Evolutionary conservation across 2,888 invertebrate genomes (phyloP), one percentile per base, ranked within the genome.

Genomic region (Antheraea assamensis): DNA sequence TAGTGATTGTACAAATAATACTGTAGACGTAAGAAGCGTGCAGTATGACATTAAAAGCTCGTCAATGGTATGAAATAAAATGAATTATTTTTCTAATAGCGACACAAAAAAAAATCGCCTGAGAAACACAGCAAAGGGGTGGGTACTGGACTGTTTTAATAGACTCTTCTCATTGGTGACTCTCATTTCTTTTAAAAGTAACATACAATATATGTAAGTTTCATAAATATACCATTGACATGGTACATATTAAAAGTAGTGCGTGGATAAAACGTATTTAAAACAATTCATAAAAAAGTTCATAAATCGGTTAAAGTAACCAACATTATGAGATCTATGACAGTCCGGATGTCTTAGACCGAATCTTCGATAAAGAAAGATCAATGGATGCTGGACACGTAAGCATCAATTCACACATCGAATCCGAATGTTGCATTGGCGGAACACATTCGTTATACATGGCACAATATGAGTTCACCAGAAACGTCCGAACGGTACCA

Each of bases 401-500:
- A 58, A 61, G 73, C 42, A 73, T 86, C 84, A 87, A 88, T 87
- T 86, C 87, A 86, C 85, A 81, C 78, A 75, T 81, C 79, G 80
- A 80, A 78, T 87, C 86, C 82, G 85, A 87, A 87, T 86, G 85
- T 84, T 87, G 82, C 86, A 82, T 93, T 91, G 91, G 87, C 81
- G 81, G 91, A 92, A 92, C 86, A 85, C 86, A 86, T 89, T 85
- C 80, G 85, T 86, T 86, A n/a, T n/a, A 83, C 81, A 83, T 82
- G 78, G 77, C 85, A 83, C 84, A 84, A 64, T 64, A 64, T 82
- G 83, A 85, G 81, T 82, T 85, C 83, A 80, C 77, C 80, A 85
- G 85, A 86, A 88, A 81, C 83, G 83, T 85, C 86, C 81, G 82
- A 90, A 91, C 91, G 88, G 88, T 90, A 90, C 85, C 82, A 85